Base-by-base conservation (phyloP, 2,888 invertebrate species). In the Trissolcus japonicus region DNA sequence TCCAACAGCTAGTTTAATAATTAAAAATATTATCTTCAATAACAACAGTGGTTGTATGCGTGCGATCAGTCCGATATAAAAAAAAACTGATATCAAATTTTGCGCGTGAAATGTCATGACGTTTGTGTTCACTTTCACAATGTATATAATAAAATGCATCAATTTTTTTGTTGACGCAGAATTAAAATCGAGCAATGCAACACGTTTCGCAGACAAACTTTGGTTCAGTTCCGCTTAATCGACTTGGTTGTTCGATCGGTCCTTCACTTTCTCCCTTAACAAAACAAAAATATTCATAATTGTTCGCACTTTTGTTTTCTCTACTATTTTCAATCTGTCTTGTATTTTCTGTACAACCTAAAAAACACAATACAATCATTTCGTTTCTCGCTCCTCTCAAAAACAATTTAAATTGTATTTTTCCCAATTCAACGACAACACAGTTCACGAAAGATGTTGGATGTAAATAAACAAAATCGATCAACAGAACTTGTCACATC, bases 381-480 rank as follows among this genome's bases (percentile, higher is more conserved):
- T 48, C 41, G 29, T 51, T 40, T 51, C 25, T 13, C 13, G 14
- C 16, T 46, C 16, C 16, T 46, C 6, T 46, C 46, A 35, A 11
- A 35, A 11, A 6, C 9, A 35, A 11, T 35, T 56, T 53, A 75
- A 78, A 81, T 80, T 80, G 79, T 80, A 82, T 80, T 82, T 79
- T 79, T 81, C 81, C 75, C 79, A 82, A 81, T 83, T 82, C 81
- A 80, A 73, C 75, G 65, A 80, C 71, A 80, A 60, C 69, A 69
- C 53, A n/a, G 48, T 16, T 48, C 4, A 48, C 11, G 35, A 35
- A 35, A 35, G 9, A 11, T 35, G 35, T 1, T 43, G 54, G 60
- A 35, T 48, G 16, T 7, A 9, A 50, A 11, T 51, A 4, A 50
- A 11, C 21, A 4, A 4, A 21, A 46, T 43, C 50, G 9, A 50